Evolutionary conservation across 2,888 invertebrate species (phyloP), one percentile per base, ranked within the genome.

Genomic region (Hyppa rectilinea): DNA sequence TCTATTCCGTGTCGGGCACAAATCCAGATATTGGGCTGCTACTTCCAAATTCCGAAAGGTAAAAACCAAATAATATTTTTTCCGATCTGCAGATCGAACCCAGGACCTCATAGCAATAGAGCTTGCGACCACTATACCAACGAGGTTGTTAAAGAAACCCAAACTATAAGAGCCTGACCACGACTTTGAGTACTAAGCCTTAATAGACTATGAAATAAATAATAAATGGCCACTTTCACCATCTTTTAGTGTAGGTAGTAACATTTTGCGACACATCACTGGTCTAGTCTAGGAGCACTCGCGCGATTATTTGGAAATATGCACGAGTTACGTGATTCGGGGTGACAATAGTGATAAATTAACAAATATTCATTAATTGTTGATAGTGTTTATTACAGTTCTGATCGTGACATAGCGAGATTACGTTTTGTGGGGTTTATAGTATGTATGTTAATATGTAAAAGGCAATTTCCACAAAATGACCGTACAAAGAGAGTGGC

Each of bases 211-310:
- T 7, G 20, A 43, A 66, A 49, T 49, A 52, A 61, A 58, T 5
- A 60, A 31, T n/a, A 29, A 53, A 61, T 34, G 4, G 12, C 43
- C 20, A 52, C 34, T 78, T 66, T 66, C 66, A 49, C 26, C 29
- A 76, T 58, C 4, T 20, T 10, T n/a, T n/a, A n/a, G n/a, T n/a
- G n/a, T n/a, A n/a, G n/a, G n/a, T n/a, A n/a, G n/a, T n/a, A 47
- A 5, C 4, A 56, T 23, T 66, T 76, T 59, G 64, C 61, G 40
- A 63, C 60, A 81, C 58, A 31, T 61, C 31, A 49, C 49, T 49
- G 43, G 40, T 14, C 29, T 34, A 34, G 61, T 36, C 34, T 40
- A 59, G 49, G 26, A 75, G 7, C 31, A 56, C 50, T 63, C 12
- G 36, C 40, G 59, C 69, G 45, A 58, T 34, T 58, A 38, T 49